Base-by-base conservation (phyloP, 2,113 vertebrate genomes). In the Dicentrarchus labrax region DNA sequence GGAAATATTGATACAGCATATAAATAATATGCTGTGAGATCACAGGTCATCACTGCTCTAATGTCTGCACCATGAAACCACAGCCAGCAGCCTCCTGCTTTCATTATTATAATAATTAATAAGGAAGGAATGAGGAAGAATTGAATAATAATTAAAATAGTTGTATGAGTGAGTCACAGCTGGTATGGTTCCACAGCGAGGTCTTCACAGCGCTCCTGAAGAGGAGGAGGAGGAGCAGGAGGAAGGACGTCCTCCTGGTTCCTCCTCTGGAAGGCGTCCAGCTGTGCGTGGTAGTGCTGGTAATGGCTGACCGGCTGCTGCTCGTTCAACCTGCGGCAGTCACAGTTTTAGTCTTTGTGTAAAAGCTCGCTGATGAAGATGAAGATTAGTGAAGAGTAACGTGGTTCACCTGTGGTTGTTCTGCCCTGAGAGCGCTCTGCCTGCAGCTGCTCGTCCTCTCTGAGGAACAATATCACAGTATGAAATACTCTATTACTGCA, bases 221-320 rank as follows among this genome's bases (percentile, higher is more conserved):
- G 70, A 66, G 50, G n/a, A 54, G 50, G 64, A 60, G 24, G 47
- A 70, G 60, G 61, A 78, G 50, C 64, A 82, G 81, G 70, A 53
- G 48, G 72, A 61, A 41, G 62, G 47, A 62, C 41, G 17, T 77
- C 87, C 48, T 85, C 89, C 9, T 84, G 68, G 41, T 62, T 74
- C 84, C 89, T 95, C 70, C 89, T 92, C 59, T 94, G 90, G n/a
- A 96, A 73, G 70, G 84, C 91, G 48, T 96, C 95, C 73, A 97
- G 93, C 69, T 95, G 94, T 68, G 90, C 94, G 61, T 94, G 94
- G 77, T 95, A 96, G 88, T 96, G 93, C 22, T 85, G 89, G 83
- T 96, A 97, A 60, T 64, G 83, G 56, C 72, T 78, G 68, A 92
- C 85, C 16, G 95, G 91, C 59, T 91, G 91, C 72, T 92, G 91